These are phyloP conservation scores for Psittacus erithacus DNA, from an alignment of 2,113 vertebrate genomes.

Conservation along the genomic window DNA sequence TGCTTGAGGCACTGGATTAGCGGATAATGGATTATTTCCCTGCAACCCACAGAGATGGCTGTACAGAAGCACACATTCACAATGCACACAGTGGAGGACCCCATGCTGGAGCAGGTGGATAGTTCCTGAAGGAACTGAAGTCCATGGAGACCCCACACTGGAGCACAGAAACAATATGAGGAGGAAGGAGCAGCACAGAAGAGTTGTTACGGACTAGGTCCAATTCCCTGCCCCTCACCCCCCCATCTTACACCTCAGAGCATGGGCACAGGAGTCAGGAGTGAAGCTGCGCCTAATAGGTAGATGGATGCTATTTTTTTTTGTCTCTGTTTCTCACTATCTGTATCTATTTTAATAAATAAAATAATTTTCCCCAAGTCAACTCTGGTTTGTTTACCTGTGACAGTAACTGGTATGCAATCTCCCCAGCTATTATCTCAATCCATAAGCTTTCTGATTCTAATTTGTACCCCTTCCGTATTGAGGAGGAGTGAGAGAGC, in stretches of 20 bases:
- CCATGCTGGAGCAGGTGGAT: neutral
- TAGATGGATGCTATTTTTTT: neutral
- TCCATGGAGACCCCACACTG: neutral
- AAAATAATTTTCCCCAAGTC: neutral
- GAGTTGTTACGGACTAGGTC: neutral
- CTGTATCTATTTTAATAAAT: neutral
- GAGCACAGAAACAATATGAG: neutral
- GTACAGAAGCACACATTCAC: neutral
- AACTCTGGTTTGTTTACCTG: neutral
- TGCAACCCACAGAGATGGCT: neutral
- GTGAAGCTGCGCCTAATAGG: neutral
- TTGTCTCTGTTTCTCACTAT: neutral
- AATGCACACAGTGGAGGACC: neutral
- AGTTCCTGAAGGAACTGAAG: neutral
- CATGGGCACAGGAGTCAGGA: neutral
- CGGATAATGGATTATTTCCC: neutral
- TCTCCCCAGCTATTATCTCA: neutral
- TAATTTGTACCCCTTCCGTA: neutral
- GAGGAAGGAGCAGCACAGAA: neutral
- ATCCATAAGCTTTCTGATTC: neutral
- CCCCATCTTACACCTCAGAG: rapidly evolving
- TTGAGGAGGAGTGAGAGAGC: neutral
- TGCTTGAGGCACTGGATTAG: neutral
- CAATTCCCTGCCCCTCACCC: too few relatives aligned
- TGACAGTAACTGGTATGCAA: neutral